Evolutionary conservation across 1,140 invertebrate species (phyloP), one percentile per base, ranked within the genome.

Genomic region (Mercenaria mercenaria): DNA sequence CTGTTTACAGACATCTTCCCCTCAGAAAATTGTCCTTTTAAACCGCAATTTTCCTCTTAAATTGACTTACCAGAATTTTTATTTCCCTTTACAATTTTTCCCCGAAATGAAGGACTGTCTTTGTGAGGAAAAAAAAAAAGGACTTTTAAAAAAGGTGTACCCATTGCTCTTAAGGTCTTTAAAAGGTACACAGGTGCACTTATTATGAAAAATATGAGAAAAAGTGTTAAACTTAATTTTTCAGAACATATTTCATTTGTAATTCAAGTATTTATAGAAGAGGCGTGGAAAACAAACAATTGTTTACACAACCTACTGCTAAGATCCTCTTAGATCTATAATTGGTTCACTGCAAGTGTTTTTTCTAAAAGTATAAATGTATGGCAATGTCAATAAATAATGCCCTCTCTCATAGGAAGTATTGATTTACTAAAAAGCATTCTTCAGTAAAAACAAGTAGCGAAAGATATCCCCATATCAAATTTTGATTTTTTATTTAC

Each of bases 381-480:
- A 61, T 72, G 10, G 52, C 43, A 34, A 32, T 81, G 86, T 88
- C 76, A 88, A 88, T 81, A 88, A 88, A 88, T 80, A 88, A 81
- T 50, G 77, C 39, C 23, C 23, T 34, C 26, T 81, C 76, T 61
- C 23, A 13, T 61, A 26, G 20, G 20, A 23, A 29, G 47, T 88
- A 88, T 88, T 88, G 86, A 88, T 88, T 88, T 52, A 88, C 77
- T 61, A 81, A 88, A 87, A 81, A 88, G 76, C 77, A 88, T 88
- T 88, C 79, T 88, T 88, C 61, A 64, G 86, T 88, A 88, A 81
- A 88, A 85, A 88, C 84, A 88, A 80, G 61, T 61, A 81, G 56
- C 50, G 29, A 69, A n/a, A 69, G 77, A 80, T 88, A 88, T 56
- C 50, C 74, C 76, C 67, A 64, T 88, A 88, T 88, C 86, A 88